phyloP scores from a whole-genome alignment of 2,797 vertebrate genomes.

The Eutrigla gurnardus region DNA sequence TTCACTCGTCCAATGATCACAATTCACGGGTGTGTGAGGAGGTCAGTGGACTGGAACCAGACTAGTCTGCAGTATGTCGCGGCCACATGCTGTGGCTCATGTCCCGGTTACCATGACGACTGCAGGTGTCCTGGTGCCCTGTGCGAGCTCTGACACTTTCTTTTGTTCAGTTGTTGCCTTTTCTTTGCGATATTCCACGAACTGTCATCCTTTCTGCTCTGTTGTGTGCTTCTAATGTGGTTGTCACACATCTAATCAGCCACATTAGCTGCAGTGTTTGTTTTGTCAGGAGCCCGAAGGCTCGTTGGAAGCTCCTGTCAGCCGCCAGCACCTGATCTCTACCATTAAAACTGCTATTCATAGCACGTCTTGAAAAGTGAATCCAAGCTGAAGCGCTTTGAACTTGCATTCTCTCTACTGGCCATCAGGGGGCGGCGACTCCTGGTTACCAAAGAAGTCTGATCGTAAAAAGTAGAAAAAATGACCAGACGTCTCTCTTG shows the following conservation, averaged over 20 bases:
- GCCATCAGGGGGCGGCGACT: too few relatives aligned
- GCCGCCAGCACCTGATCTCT: conserved; percentile 3
- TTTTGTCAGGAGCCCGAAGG: conserved; percentile 8
- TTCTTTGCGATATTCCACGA: neutral
- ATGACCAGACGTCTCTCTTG: neutral
- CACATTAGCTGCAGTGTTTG: conserved; percentile 24
- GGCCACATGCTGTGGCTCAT: neutral
- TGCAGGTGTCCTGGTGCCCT: neutral
- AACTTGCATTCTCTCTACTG: neutral
- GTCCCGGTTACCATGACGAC: neutral
- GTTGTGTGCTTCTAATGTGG: conserved; percentile 11
- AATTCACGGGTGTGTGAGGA: neutral
- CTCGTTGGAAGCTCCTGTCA: conserved; percentile 22
- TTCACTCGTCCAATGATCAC: too few relatives aligned
- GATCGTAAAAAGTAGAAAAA: too few relatives aligned
- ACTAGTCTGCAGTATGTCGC: neutral
- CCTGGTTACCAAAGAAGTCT: too few relatives aligned
- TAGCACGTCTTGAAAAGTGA: too few relatives aligned
- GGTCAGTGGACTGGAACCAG: neutral
- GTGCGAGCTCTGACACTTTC: too few relatives aligned
- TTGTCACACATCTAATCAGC: conserved; percentile 21
- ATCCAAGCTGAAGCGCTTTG: neutral
- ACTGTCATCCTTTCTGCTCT: neutral
- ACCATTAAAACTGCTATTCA: neutral
- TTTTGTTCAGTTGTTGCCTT: neutral